A percentile compares a stretch with the other conserved stretches of the same genome.
Conservation (phyloP, 2,888 invertebrate species). For the Lepidonotus clava region DNA sequence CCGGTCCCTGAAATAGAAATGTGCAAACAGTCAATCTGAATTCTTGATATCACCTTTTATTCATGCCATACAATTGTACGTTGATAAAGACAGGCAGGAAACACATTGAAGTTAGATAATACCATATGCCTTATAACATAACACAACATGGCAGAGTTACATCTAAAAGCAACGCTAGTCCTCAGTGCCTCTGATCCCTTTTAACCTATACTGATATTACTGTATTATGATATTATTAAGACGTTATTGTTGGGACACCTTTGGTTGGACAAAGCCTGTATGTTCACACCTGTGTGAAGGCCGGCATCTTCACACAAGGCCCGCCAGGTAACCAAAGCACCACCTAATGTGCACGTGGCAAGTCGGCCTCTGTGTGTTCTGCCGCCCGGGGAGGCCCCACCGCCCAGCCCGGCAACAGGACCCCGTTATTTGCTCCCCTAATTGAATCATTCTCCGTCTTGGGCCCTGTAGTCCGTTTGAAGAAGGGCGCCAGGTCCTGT, state of each 20-base stretch:
- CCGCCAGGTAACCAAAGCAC: slow-evolving; percentile 19
- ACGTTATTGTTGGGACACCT: background rate
- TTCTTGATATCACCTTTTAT: too few relatives aligned
- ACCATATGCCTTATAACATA: too few relatives aligned
- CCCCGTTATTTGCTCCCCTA: background rate
- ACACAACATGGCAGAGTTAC: too few relatives aligned
- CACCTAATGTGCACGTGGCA: slow-evolving; percentile 40
- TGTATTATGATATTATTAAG: slow-evolving; percentile 2
- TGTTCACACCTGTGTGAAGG: slow-evolving; percentile 25
- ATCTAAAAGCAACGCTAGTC: too few relatives aligned
- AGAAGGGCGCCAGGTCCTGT: background rate
- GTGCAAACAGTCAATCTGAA: too few relatives aligned
- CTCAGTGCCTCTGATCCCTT: background rate
- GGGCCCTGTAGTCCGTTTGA: background rate
- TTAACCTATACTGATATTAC: slow-evolving; percentile 7
- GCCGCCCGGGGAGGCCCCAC: background rate
- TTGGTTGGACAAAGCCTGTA: background rate
- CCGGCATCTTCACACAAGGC: background rate
- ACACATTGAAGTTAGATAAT: too few relatives aligned
- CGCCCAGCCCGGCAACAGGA: background rate
- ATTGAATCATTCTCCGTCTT: slow-evolving; percentile 17
- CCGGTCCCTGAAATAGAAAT: too few relatives aligned
- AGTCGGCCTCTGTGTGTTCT: background rate
- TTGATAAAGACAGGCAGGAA: too few relatives aligned
- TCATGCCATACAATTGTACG: too few relatives aligned